Evolutionary conservation across 1,140 invertebrate species (phyloP).

Genomic region (Caenorhabditis tropicalis): DNA sequence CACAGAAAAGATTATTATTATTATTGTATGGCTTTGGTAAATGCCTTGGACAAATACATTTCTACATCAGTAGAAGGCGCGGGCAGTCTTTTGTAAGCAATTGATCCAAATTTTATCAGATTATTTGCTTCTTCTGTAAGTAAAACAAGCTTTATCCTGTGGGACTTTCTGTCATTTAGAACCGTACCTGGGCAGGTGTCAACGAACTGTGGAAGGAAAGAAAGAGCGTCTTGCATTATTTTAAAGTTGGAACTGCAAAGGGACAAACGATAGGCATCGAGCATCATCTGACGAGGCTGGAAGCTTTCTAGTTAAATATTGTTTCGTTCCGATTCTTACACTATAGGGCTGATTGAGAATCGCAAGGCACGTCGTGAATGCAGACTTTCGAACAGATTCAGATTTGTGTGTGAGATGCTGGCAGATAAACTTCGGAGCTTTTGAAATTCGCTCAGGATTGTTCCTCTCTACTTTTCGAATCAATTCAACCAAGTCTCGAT

Average conservation of each 20-base stretch:
- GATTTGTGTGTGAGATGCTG: not conserved
- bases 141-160: not conserved
- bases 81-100: not conserved
- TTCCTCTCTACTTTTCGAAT: not conserved
- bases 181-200: not conserved
- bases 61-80: not conserved
- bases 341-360: not conserved
- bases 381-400: not conserved
- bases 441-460: not conserved
- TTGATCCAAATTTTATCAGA: slow-evolving; percentile 6
- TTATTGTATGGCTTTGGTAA: not conserved
- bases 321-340: not conserved
- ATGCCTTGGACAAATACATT: not conserved
- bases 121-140: slow-evolving; percentile 22
- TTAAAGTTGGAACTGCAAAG: not conserved
- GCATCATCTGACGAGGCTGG: not conserved
- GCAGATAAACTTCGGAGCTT: not conserved
- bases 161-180: not conserved
- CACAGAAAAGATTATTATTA: too few species aligned
- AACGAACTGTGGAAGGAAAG: not conserved
- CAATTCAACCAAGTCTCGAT: not conserved
- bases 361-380: not conserved
- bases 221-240: not conserved
- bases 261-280: not conserved
- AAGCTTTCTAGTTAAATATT: not conserved